Conservation (phyloP, 2,888 invertebrate species). For the Serrognathus titanus region DNA sequence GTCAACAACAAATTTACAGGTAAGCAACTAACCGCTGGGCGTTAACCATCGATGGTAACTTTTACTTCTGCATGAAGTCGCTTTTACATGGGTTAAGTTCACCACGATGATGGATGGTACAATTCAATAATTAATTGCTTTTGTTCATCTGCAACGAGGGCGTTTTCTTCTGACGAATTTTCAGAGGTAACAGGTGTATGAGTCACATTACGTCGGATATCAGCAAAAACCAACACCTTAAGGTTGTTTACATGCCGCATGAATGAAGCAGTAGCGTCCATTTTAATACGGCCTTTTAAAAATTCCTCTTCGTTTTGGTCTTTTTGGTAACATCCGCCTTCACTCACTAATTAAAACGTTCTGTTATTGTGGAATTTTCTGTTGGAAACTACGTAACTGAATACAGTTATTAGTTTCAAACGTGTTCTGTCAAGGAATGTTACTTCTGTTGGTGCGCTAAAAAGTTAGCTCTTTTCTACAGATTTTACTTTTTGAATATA, state of each 20-base stretch:
- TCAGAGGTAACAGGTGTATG: constrained; percentile 11
- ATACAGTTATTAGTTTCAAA: too few relatives aligned
- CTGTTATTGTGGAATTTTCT: too few relatives aligned
- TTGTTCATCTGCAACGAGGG: background rate
- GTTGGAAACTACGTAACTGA: too few relatives aligned
- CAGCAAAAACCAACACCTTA: background rate
- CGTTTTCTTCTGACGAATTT: constrained; percentile 3
- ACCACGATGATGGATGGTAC: too few relatives aligned
- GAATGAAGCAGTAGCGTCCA: background rate
- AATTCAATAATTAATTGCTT: background rate
- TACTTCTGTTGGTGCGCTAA: too few relatives aligned
- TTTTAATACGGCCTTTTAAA: too few relatives aligned
- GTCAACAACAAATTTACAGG: constrained; percentile 1
- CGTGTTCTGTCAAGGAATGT: too few relatives aligned
- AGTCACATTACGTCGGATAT: constrained; percentile 6
- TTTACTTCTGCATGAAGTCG: background rate
- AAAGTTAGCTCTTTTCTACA: too few relatives aligned
- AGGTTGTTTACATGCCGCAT: constrained; percentile 8
- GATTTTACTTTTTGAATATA: too few relatives aligned
- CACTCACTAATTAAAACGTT: too few relatives aligned
- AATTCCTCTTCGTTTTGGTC: too few relatives aligned
- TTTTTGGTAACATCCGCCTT: too few relatives aligned
- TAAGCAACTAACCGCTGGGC: constrained; percentile 1
- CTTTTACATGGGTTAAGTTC: background rate
- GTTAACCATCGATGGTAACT: background rate